Percentiles rank a stretch among this genome's conserved stretches.
Evolutionary conservation across 2,797 vertebrate genomes (phyloP).

Genomic region (Dallia pectoralis): DNA sequence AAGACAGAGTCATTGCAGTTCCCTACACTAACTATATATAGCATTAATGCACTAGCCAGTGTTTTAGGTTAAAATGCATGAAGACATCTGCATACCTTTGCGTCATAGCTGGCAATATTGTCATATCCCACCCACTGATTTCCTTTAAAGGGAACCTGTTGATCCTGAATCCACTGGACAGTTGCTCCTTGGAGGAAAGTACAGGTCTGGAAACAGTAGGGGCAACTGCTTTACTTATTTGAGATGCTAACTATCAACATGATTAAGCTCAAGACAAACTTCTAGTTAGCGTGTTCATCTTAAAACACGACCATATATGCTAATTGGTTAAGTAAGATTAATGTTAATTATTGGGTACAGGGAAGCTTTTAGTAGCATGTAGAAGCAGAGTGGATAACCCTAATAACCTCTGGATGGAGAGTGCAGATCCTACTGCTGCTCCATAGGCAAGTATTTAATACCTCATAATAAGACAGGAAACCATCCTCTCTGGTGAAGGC

Average conservation of each 20-base stretch:
- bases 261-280: too few relatives aligned
- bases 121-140: constrained; percentile 83
- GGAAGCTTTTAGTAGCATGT: too few relatives aligned
- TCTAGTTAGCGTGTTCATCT: too few relatives aligned
- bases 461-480: constrained; percentile 83
- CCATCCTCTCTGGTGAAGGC: constrained; percentile 74
- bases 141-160: constrained; percentile 74
- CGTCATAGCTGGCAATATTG: constrained; percentile 70
- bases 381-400: too few relatives aligned
- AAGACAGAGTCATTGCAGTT: too few relatives aligned
- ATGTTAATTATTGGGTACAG: too few relatives aligned
- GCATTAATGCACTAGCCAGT: too few relatives aligned
- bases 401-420: too few relatives aligned
- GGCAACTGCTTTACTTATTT: neutral
- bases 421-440: too few relatives aligned
- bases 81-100: constrained; percentile 69
- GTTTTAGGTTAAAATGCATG: neutral
- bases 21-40: too few relatives aligned
- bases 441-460: constrained; percentile 30
- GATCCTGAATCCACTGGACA: constrained; percentile 70
- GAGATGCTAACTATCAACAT: neutral
- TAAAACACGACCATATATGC: too few relatives aligned
- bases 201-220: constrained; percentile 71
- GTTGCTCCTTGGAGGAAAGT: constrained; percentile 62
- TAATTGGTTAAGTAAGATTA: too few relatives aligned